phyloP scores from a whole-genome alignment of 2,113 vertebrate genomes.

The Oreochromis aureus region DNA sequence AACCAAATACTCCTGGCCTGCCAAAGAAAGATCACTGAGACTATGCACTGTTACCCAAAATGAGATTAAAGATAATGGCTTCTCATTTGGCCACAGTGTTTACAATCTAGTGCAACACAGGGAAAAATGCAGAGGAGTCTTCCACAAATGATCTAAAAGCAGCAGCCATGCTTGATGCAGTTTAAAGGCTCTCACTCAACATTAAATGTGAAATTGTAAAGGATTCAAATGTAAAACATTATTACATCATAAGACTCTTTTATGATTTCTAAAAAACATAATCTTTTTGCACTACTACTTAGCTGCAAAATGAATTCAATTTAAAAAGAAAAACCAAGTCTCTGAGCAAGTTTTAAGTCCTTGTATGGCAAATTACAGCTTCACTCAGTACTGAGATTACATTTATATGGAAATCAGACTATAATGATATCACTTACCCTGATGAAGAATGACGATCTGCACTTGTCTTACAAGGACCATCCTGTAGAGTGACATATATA shows the following conservation, averaged over 20 bases:
- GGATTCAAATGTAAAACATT: background rate
- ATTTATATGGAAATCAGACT: background rate
- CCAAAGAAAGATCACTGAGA: background rate
- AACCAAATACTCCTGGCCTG: background rate
- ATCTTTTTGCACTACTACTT: background rate
- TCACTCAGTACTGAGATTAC: background rate
- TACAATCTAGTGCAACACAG: background rate
- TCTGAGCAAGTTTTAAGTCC: background rate
- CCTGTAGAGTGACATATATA: conserved; percentile 56
- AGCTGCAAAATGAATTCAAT: background rate
- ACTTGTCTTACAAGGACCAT: conserved; percentile 49
- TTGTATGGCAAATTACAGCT: background rate
- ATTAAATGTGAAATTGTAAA: background rate
- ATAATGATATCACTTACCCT: conserved; percentile 55
- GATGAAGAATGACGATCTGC: conserved; percentile 59
- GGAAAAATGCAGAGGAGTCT: fast-evolving
- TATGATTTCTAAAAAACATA: background rate
- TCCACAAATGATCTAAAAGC: background rate
- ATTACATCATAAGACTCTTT: background rate
- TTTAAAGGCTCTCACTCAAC: background rate
- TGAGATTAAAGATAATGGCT: background rate
- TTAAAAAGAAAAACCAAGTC: background rate
- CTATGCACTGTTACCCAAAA: background rate
- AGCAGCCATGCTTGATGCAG: background rate
- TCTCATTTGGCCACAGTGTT: background rate